A percentile compares a stretch with the other conserved stretches of the same genome.
These are phyloP conservation scores for Maniola hyperantus DNA, from an alignment of 2,888 invertebrate species.

Conservation along the genomic window DNA sequence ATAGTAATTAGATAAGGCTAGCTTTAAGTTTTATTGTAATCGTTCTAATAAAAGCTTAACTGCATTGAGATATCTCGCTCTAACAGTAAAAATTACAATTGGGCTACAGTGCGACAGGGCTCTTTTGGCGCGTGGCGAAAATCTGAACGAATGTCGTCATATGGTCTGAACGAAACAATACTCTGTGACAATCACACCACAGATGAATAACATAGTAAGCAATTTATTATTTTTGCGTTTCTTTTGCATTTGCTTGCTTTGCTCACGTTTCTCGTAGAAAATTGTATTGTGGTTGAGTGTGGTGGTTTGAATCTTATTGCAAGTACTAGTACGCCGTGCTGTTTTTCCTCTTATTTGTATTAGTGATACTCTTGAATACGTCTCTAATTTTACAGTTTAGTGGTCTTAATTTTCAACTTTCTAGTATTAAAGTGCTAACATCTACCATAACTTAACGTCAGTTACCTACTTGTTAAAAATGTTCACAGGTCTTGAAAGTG, in stretches of 20 bases:
- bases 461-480: slow-evolving; percentile 31
- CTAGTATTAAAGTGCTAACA: slow-evolving; percentile 33
- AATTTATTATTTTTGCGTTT: slow-evolving; percentile 1
- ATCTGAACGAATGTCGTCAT: too few species aligned
- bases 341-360: slow-evolving; percentile 42
- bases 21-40: too few species aligned
- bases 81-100: too few species aligned
- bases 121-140: too few species aligned
- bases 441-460: slow-evolving; percentile 30
- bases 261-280: not conserved
- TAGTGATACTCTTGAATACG: slow-evolving; percentile 36
- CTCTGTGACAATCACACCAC: not conserved
- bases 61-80: too few species aligned
- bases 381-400: slow-evolving; percentile 32
- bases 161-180: too few species aligned
- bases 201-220: not conserved
- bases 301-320: not conserved
- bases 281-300: not conserved
- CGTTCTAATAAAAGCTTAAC: too few species aligned
- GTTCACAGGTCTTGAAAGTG: slow-evolving; percentile 31
- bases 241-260: not conserved
- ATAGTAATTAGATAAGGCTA: too few species aligned
- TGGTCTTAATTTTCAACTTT: slow-evolving; percentile 36
- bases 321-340: slow-evolving; percentile 43
- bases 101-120: too few species aligned